A percentile compares a stretch with the other conserved stretches of the same genome.
These are phyloP conservation scores for Garrulus glandarius DNA, from an alignment of 2,797 vertebrate genomes.

Conservation along the genomic window DNA sequence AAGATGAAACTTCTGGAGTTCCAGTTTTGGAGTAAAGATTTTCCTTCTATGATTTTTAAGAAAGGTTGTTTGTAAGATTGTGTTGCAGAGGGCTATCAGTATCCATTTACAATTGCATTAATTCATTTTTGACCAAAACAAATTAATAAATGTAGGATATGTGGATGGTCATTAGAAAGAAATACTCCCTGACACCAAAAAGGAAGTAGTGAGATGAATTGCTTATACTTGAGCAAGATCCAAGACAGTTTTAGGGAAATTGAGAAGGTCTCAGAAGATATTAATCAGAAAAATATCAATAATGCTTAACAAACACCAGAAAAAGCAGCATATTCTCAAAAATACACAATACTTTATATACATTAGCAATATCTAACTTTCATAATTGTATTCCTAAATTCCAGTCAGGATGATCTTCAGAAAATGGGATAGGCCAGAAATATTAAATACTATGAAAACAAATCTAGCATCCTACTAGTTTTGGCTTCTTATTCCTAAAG, in stretches of 20 bases:
- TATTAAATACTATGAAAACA: not conserved
- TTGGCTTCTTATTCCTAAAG: not conserved
- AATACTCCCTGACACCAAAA: not conserved
- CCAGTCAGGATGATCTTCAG: not conserved
- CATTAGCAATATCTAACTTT: not conserved
- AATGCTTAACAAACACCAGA: not conserved
- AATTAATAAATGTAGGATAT: not conserved
- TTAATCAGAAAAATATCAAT: not conserved
- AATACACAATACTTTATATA: not conserved
- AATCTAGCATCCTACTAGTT: not conserved
- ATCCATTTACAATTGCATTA: not conserved
- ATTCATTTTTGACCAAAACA: not conserved
- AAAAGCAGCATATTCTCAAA: not conserved
- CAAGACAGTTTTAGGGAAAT: not conserved
- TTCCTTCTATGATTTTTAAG: not conserved
- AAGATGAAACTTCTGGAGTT: not conserved
- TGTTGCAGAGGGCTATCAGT: not conserved
- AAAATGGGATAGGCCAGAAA: not conserved
- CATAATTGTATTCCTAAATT: not conserved
- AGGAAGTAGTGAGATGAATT: not conserved
- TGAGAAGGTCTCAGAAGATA: not conserved
- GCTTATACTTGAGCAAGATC: not conserved
- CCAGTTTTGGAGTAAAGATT: not conserved
- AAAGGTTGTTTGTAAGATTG: not conserved
- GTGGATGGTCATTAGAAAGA: not conserved